phyloP scores from a whole-genome alignment of 2,888 invertebrate species.

The Volucella inanis region DNA sequence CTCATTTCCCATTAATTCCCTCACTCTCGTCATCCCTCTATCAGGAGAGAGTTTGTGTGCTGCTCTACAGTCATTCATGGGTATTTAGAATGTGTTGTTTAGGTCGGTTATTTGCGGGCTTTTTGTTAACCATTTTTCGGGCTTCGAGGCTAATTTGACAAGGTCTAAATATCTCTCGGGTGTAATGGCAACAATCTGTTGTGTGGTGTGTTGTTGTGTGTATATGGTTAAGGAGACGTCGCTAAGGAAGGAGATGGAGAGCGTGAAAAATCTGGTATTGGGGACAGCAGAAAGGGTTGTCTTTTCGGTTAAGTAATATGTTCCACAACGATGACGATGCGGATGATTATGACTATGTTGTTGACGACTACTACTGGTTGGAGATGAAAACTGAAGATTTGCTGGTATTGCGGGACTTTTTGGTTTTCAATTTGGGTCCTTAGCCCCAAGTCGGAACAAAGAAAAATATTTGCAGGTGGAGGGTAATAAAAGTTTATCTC shows the following conservation, averaged over 20 bases:
- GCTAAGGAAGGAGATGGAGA: slow-evolving; percentile 1
- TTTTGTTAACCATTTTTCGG: slow-evolving; percentile 72
- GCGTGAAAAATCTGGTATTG: not conserved
- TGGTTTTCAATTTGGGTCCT: slow-evolving; percentile 64
- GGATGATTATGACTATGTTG: slow-evolving; percentile 1
- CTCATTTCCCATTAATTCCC: not conserved
- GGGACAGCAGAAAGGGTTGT: slow-evolving; percentile 51
- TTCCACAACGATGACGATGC: slow-evolving; percentile 20
- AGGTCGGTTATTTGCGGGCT: slow-evolving; percentile 72
- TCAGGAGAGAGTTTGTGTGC: not conserved
- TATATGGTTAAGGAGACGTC: not conserved
- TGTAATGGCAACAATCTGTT: slow-evolving; percentile 73
- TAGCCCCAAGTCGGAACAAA: slow-evolving; percentile 21
- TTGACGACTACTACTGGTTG: slow-evolving; percentile 11
- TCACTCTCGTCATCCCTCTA: not conserved
- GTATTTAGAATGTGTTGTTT: slow-evolving; percentile 74
- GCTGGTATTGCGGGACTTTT: slow-evolving; percentile 29
- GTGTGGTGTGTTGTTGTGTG: slow-evolving; percentile 21
- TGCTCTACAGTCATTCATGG: slow-evolving; percentile 50
- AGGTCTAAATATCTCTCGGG: slow-evolving; percentile 68
- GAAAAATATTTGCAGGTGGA: slow-evolving; percentile 35
- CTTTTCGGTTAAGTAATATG: slow-evolving; percentile 56
- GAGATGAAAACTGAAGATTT: slow-evolving; percentile 23
- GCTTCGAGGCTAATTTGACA: slow-evolving; percentile 74
- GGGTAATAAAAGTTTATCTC: slow-evolving; percentile 42